Evolutionary conservation across 2,797 vertebrate genomes (phyloP).

Genomic region (Aeoliscus strigatus): DNA sequence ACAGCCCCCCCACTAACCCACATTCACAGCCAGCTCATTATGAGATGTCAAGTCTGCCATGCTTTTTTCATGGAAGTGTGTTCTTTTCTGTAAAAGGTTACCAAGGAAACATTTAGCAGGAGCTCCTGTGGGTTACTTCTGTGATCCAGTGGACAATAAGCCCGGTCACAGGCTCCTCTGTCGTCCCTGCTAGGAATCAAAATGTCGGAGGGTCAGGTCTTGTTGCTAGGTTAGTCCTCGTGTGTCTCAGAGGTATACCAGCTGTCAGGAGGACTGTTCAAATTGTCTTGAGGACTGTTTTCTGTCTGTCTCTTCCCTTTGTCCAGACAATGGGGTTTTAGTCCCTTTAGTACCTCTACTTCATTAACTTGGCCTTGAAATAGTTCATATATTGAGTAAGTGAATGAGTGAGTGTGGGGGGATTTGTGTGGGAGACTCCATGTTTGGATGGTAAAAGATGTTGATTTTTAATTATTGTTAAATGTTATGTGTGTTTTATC

Average conservation of each 20-base stretch:
- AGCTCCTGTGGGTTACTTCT: constrained; percentile 35
- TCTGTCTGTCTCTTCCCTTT: background rate
- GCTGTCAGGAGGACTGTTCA: no score
- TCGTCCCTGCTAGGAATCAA: constrained; percentile 40
- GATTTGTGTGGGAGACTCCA: no score
- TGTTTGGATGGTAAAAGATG: no score
- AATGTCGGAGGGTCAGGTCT: constrained; percentile 36
- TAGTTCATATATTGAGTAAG: no score
- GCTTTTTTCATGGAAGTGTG: constrained; percentile 24
- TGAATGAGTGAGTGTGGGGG: no score
- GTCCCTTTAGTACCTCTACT: no score
- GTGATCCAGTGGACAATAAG: constrained; percentile 46
- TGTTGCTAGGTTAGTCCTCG: constrained; percentile 2
- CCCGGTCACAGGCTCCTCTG: constrained; percentile 26
- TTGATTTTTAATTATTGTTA: no score
- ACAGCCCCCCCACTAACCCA: constrained; percentile 45
- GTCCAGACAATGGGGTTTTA: no score
- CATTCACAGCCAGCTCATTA: constrained; percentile 62
- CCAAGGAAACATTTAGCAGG: constrained; percentile 57
- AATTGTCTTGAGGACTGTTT: no score
- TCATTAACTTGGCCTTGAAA: no score
- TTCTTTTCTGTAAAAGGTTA: constrained; percentile 45
- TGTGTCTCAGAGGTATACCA: no score
- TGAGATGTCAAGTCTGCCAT: constrained; percentile 60
- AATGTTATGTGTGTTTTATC: no score